phyloP scores from a whole-genome alignment of 2,888 invertebrate species.

The Trichacis sp. region DNA sequence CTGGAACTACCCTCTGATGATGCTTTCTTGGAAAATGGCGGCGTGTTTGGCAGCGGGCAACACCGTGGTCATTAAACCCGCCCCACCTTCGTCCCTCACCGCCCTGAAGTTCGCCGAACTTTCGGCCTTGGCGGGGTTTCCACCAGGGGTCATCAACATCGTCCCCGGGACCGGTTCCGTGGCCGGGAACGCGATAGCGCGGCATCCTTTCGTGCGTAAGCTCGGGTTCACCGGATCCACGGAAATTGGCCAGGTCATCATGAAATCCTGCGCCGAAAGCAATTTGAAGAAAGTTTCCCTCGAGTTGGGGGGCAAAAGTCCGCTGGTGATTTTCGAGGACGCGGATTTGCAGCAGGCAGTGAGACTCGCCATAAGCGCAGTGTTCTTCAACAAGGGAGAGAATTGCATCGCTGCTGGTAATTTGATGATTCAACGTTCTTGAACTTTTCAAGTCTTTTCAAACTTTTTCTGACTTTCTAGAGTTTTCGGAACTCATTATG shows the following conservation, averaged over 20 bases:
- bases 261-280: conserved; percentile 88
- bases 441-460: no score
- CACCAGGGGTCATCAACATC: conserved; percentile 94
- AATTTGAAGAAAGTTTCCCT: conserved; percentile 96
- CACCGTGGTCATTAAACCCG: conserved; percentile 96
- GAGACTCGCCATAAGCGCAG: conserved; percentile 89
- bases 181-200: conserved; percentile 88
- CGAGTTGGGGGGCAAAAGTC: conserved; percentile 96
- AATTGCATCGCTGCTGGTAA: conserved; percentile 94
- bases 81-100: conserved; percentile 91
- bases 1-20: conserved; percentile 99
- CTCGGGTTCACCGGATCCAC: conserved; percentile 98
- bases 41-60: conserved; percentile 97
- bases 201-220: conserved; percentile 88
- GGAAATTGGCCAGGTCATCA: conserved; percentile 89
- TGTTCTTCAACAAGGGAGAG: conserved; percentile 99
- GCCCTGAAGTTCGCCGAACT: conserved; percentile 96
- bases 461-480: no score
- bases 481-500: no score
- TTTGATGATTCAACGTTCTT: no score
- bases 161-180: conserved; percentile 84
- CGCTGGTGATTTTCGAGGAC: conserved; percentile 92
- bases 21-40: conserved; percentile 99
- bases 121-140: conserved; percentile 90
- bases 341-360: conserved; percentile 95